Base-by-base conservation (phyloP, 1,140 invertebrate genomes). In the Drosophila sproati region DNA sequence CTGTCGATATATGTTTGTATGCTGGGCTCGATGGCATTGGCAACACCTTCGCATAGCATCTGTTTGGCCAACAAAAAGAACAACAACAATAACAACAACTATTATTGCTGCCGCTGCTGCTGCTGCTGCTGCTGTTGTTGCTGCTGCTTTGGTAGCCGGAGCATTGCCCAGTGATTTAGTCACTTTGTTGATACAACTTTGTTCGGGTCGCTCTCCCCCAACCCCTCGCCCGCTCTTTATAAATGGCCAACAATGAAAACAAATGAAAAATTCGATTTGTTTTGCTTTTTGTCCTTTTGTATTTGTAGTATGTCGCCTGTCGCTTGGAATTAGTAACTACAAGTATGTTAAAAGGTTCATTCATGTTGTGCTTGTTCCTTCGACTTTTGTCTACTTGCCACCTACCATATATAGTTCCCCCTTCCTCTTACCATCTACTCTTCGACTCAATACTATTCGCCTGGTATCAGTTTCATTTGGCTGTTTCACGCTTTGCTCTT, bases 301-400 rank as follows among this genome's bases (percentile, higher is more conserved):
- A 43, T 43, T 37, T 41, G 37, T 50, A 37, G 35, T 78, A 72
- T 89, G 83, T 88, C 78, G 85, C 77, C 78, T 88, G 83, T 88
- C 83, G 88, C 83, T 60, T 78, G 83, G 85, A 88, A 88, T 88
- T 88, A 88, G 83, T 88, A 88, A 80, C 85, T 88, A 88, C 83
- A 88, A 88, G 83, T 88, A 88, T 88, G 83, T 89, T 88, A 88
- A 88, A 88, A 88, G 83, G 83, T 88, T 89, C 85, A 89, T 88
- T 89, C 85, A 89, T 89, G 83, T 83, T 77, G 69, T 68, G 79
- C 82, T 87, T 88, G 83, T 88, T 89, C 73, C 47, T 43, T n/a
- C 68, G 74, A 89, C 85, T 85, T 89, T 89, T 88, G 82, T 87
- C 68, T 86, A 69, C 71, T 62, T 63, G 68, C 82, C 78, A 76